phyloP scores from a whole-genome alignment of 2,797 vertebrate genomes.

The Threskiornis aethiopicus region DNA sequence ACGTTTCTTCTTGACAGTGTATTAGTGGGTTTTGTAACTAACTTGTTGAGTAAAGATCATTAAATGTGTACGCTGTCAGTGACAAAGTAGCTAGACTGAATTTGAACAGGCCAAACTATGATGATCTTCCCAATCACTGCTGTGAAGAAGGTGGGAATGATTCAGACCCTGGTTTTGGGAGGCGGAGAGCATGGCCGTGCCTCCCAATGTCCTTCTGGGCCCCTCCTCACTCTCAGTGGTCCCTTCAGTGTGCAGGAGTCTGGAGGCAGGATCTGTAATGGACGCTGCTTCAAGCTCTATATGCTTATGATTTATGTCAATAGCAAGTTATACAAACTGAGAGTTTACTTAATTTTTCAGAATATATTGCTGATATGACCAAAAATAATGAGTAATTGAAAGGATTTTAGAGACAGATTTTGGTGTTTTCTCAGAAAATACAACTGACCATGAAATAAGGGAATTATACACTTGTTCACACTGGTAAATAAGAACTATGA shows the following conservation, averaged over 20 bases:
- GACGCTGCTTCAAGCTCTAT: not conserved
- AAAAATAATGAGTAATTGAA: not conserved
- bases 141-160: not conserved
- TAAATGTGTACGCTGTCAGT: not conserved
- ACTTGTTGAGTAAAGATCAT: not conserved
- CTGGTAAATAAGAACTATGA: not conserved
- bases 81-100: not conserved
- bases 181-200: not conserved
- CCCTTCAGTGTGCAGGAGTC: not conserved
- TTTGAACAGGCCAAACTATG: not conserved
- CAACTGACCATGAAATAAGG: not conserved
- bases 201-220: not conserved
- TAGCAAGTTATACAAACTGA: not conserved
- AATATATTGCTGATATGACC: not conserved
- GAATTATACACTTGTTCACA: not conserved
- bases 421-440: not conserved
- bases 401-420: not conserved
- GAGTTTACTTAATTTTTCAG: not conserved
- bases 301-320: not conserved
- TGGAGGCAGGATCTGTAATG: not conserved
- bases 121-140: not conserved
- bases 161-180: not conserved
- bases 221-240: not conserved
- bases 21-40: not conserved
- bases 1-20: not conserved